Base-by-base conservation (phyloP, 2,888 invertebrate species). In the Tenthredo amoena region DNA sequence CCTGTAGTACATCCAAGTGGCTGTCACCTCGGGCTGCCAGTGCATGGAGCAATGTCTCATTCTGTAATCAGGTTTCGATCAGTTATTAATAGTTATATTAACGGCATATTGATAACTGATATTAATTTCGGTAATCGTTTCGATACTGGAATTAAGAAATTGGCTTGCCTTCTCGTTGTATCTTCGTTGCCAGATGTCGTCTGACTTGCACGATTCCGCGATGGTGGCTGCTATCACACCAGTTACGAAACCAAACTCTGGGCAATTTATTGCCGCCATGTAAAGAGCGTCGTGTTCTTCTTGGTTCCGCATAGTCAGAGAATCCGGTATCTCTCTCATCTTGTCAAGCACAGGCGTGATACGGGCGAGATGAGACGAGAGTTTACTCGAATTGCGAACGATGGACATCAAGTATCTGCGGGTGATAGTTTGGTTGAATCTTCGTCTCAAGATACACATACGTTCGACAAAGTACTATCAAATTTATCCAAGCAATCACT, bases 241-340 rank as follows among this genome's bases (percentile, higher is more conserved):
- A 6, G 91, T 86, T 1, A 92, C 89, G 74, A 90, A 92, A 31
- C 91, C 87, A 87, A 90, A 90, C 84, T 89, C 86, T 0, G 91
- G 91, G 74, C 89, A 91, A 81, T 91, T 91, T 71, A 91, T 89
- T 0, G 92, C 91, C 2, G 92, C 91, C 37, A 93, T 85, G 43
- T 92, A 93, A 7, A 93, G 89, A 18, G 92, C 93, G 83, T 93
- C 91, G 72, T 91, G 89, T 37, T 89, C 89, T 3, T 88, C 88
- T 84, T 89, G 88, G 62, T 93, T 93, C 12, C 84, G 87, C 68
- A 84, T 87, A 15, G 90, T 87, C 3, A 93, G 85, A 21, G 90
- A 90, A 6, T 89, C 89, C 7, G 71, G 85, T 26, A 85, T 84
- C 0, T 88, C 10, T 3, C 85, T 89, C 31, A 93, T 85, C 40